Evolutionary conservation across 2,113 vertebrate genomes (phyloP), one percentile per base, ranked within the genome.

Genomic region (Asarcornis scutulata): DNA sequence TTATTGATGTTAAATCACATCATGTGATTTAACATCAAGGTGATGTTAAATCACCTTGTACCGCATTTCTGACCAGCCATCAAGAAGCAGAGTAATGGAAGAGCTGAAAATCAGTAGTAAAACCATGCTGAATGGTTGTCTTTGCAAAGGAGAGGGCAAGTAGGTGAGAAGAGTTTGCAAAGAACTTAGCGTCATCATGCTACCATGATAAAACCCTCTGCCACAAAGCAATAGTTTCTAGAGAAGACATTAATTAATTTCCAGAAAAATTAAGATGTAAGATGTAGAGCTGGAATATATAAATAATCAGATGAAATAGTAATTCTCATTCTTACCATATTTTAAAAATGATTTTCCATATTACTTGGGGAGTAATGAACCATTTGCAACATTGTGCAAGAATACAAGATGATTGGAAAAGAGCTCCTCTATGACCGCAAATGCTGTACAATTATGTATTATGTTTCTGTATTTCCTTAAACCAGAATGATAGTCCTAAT

Each of bases 81-180:
- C 86, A 93, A 92, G 86, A 86, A 87, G 96, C 96, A 96, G 85
- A 92, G 85, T 91, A 97, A 96, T 53, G 77, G 88, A 71, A 94
- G 40, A 87, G 55, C 21, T 94, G 58, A 90, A 97, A 93, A 86
- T 74, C 7, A 95, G 14, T 55, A 86, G 94, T 91, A 93, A 94
- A 96, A 96, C 81, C 72, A 89, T 69, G 27, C 27, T 77, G 32
- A 48, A 9, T 52, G 15, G n/a, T 58, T 82, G 34, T 20, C 32
- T 87, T 69, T 62, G 32, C 58, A 85, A 85, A 55, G 11, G 13
- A 6, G 6, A 89, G 38, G 32, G 13, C 21, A 91, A 44, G 46
- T 4, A 64, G 44, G 16, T 34, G 34, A 77, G 52, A 89, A 89
- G 9, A 91, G n/a, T 6, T 48, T 29, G 23, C 2, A 1, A n/a